Base-by-base conservation (phyloP, 2,888 invertebrate genomes). In the Spisula subtruncata region DNA sequence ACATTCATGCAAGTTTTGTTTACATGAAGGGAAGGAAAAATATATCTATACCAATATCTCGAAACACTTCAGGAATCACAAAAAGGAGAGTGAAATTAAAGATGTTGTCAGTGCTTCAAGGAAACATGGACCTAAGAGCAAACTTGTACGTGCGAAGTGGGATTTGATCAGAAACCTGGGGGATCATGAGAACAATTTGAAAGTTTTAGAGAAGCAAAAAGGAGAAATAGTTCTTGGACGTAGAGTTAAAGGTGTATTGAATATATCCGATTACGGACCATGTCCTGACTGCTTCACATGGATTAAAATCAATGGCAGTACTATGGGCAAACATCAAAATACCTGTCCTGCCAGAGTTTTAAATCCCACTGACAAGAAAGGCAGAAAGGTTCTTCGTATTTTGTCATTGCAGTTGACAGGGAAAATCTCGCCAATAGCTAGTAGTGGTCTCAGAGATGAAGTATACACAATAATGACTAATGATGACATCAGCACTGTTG, bases 271-370 rank as follows among this genome's bases (percentile, higher is more conserved):
- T 20, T 89, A 91, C 85, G 88, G 90, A 1, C 71, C 86, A 20
- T 91, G 90, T 54, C 90, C 90, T 18, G 51, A 91, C 20, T 91
- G 90, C 54, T 16, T 80, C 0, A 87, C 85, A 80, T 91, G 89
- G 90, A 82, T 91, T 4, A 56, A 41, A 48, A 54, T 90, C 20
- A 83, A 48, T 41, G 51, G 86, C 0, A 87, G 80, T 54, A 87
- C 79, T 81, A 25, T n/a, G n/a, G n/a, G 14, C 25, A 82, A 85
- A 18, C 87, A 90, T 25, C 75, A 18, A 29, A 56, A 51, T 1
- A 48, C 25, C 10, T 88, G 90, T 51, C 80, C 88, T 29, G 29
- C n/a, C n/a, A n/a, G n/a, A n/a, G n/a, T n/a, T n/a, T n/a, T n/a
- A n/a, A n/a, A n/a, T n/a, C n/a, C n/a, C n/a, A n/a, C n/a, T n/a